phyloP scores from a whole-genome alignment of 2,797 vertebrate genomes.

The Coregonus ussuriensis region DNA sequence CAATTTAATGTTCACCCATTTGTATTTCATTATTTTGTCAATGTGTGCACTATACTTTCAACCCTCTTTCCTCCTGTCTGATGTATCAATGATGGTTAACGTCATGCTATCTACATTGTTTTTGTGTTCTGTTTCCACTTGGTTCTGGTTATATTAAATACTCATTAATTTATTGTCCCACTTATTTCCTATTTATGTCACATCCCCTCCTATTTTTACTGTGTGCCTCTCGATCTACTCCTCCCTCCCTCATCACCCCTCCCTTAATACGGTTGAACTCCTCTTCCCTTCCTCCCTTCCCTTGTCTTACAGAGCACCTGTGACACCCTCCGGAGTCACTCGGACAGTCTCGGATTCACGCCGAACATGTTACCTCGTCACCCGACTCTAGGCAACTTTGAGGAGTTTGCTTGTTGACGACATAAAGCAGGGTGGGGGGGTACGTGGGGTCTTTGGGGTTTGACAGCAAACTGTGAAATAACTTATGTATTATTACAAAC shows the following conservation, averaged over 20 bases:
- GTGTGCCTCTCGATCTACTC: conserved; percentile 18
- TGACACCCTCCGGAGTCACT: conserved; percentile 83
- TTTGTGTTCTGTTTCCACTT: not conserved
- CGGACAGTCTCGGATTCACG: conserved; percentile 86
- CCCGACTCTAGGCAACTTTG: conserved; percentile 87
- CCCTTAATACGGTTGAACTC: conserved; percentile 71
- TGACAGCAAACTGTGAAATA: conserved; percentile 82
- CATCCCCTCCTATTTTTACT: conserved; percentile 26
- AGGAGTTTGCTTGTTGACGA: conserved; percentile 84
- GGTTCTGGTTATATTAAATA: conserved; percentile 14
- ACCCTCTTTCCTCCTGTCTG: conserved; percentile 1
- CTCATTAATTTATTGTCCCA: not conserved
- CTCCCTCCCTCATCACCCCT: conserved; percentile 38
- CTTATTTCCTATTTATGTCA: conserved; percentile 9
- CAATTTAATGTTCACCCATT: conserved; percentile 25
- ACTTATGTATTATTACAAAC: conserved; percentile 65
- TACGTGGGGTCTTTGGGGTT: conserved; percentile 40
- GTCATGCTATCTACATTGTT: conserved; percentile 14
- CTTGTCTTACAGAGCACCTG: conserved; percentile 81
- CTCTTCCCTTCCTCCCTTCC: conserved; percentile 54
- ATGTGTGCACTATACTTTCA: conserved; percentile 7
- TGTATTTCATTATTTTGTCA: conserved; percentile 41
- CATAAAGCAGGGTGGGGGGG: conserved; percentile 46
- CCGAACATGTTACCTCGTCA: conserved; percentile 95
- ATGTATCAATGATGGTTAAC: conserved; percentile 8